Evolutionary conservation across 2,888 invertebrate genomes (phyloP), one percentile per base, ranked within the genome.

Genomic region (Unio pictorum): DNA sequence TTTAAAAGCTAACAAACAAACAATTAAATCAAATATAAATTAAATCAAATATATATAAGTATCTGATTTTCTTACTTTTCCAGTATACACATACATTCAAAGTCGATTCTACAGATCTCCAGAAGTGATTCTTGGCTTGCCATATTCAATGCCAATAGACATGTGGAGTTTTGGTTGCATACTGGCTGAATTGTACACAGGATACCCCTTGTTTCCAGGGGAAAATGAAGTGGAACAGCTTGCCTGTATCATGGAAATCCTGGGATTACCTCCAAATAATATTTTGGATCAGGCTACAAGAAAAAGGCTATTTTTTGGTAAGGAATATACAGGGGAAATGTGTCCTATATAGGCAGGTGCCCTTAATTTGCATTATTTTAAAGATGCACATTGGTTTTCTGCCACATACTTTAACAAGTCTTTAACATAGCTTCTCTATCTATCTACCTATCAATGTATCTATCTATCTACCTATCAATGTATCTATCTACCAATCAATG

Each of bases 81-180:
- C 85, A 90, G 95, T 98, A 72, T 98, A 98, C 92, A 97, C 97
- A 17, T 98, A 98, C 91, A 98, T 98, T 84, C 90, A 90, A 84
- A 88, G 87, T 70, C 81, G 90, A 61, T 90, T 90, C 79, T 90
- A 90, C 78, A 81, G 90, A 26, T 89, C 89, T 1, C 89, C 89
- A 6, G 88, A 91, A 81, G 90, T 98, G 76, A 97, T 98, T 83
- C 93, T 98, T 66, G 98, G 98, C 23, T 92, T 97, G 85, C 95
- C 95, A 81, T 98, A 98, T 89, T 96, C 96, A 62, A 94, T 96
- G 58, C 94, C 97, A 59, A 98, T 98, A 81, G 98, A 98, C 90
- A 97, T 98, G 96, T 98, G 98, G 98, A 97, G 97, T 90, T 93
- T 98, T 91, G 98, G 97, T 58, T 98, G 98, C 90, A 98, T 98